Conservation (phyloP, 2,113 vertebrate genomes). For the Catagonus wagneri region DNA sequence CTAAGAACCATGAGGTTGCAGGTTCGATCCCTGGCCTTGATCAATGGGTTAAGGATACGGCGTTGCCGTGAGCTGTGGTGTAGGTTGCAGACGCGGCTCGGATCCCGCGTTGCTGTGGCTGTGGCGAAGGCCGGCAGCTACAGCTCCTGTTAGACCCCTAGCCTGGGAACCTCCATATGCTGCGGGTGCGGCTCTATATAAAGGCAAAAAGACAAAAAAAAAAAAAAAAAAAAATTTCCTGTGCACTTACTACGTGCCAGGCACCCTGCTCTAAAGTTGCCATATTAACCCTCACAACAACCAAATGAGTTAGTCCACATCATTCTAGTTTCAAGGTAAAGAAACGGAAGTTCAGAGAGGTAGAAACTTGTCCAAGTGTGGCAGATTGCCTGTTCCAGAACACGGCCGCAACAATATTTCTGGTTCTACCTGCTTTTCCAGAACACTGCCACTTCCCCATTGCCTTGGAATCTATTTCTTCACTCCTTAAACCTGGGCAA, state of each 20-base stretch:
- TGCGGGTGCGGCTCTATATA: too few relatives aligned
- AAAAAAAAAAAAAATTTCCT: too few relatives aligned
- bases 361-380: background rate
- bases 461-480: background rate
- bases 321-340: background rate
- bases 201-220: too few relatives aligned
- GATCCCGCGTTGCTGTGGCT: too few relatives aligned
- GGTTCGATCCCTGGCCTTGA: too few relatives aligned
- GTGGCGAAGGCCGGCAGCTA: too few relatives aligned
- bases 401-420: background rate
- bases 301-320: background rate
- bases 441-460: background rate
- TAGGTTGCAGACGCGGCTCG: too few relatives aligned
- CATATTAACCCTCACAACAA: constrained; percentile 10
- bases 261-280: background rate
- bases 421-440: background rate
- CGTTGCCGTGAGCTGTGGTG: too few relatives aligned
- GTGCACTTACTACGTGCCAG: background rate
- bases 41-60: too few relatives aligned
- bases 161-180: too few relatives aligned
- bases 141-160: too few relatives aligned
- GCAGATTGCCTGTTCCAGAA: background rate
- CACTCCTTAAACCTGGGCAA: background rate
- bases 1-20: too few relatives aligned
- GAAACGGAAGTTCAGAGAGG: background rate